Conservation (phyloP, 2,797 vertebrate species). For the Phoeniculus purpureus region DNA sequence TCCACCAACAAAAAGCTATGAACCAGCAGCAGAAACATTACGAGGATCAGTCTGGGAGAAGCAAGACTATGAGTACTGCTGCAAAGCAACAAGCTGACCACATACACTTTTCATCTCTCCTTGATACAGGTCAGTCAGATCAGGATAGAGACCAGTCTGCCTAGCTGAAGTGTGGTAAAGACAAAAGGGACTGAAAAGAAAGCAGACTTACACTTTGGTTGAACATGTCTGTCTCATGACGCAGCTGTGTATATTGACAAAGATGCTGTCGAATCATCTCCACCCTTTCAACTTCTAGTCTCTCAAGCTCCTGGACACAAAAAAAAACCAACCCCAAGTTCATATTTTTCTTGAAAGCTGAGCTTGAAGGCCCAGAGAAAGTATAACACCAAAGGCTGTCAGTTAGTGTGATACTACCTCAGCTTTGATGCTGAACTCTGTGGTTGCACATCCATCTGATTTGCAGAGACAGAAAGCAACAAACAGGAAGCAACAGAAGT, state of each 20-base stretch:
- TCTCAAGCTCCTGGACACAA: slow-evolving; percentile 89
- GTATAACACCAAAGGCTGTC: not conserved
- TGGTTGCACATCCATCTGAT: not conserved
- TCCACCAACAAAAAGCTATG: not conserved
- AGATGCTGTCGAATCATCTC: slow-evolving; percentile 97
- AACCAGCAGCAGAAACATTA: not conserved
- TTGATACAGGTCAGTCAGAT: not conserved
- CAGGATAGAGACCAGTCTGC: not conserved
- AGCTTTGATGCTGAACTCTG: not conserved
- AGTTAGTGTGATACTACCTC: not conserved
- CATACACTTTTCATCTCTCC: not conserved
- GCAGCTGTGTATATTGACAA: slow-evolving; percentile 94
- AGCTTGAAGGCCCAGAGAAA: not conserved
- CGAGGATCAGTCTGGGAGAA: not conserved
- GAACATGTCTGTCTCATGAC: slow-evolving; percentile 99
- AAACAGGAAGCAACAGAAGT: not conserved
- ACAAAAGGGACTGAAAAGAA: not conserved
- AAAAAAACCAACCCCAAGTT: not conserved
- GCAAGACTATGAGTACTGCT: not conserved
- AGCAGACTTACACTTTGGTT: slow-evolving; percentile 94
- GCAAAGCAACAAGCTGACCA: not conserved
- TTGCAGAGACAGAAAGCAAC: slow-evolving; percentile 6
- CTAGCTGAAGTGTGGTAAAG: not conserved
- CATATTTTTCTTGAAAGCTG: not conserved
- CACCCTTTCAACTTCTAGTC: slow-evolving; percentile 93